Conservation (phyloP, 64 coral and sea anemone species). For the Montipora sp. region DNA sequence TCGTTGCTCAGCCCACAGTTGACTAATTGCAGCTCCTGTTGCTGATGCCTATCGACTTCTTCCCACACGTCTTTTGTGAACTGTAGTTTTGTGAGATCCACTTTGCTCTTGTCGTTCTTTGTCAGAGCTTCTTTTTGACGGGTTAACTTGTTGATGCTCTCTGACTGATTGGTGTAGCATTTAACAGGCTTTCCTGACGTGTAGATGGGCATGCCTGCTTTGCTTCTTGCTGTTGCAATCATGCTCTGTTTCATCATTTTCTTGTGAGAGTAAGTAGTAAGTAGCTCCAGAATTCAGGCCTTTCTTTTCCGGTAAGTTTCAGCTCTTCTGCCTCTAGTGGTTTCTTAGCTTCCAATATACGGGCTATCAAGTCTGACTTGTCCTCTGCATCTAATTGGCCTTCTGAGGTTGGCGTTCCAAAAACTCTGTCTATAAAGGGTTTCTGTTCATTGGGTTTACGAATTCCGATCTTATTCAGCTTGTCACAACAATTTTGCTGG, state of each 20-base stretch:
- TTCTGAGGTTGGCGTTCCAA: background rate
- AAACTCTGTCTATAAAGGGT: background rate
- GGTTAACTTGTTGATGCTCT: conserved; percentile 33
- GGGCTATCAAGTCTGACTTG: background rate
- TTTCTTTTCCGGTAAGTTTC: background rate
- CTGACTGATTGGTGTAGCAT: conserved; percentile 39
- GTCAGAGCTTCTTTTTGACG: background rate
- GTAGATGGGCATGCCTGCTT: conserved; percentile 17
- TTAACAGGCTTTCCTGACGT: background rate
- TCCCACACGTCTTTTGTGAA: conserved; percentile 51
- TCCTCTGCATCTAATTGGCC: background rate
- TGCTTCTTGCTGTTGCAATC: conserved; percentile 5
- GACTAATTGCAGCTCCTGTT: conserved; percentile 22
- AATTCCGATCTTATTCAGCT: background rate
- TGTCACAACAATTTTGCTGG: background rate
- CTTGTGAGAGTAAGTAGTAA: background rate
- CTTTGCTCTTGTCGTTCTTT: conserved; percentile 21
- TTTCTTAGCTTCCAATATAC: background rate
- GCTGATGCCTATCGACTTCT: conserved; percentile 30
- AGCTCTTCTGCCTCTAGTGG: background rate
- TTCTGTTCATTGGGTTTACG: background rate
- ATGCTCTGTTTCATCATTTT: conserved; percentile 18
- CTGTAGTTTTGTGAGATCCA: conserved; percentile 9
- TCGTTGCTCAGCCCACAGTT: conserved; percentile 47
- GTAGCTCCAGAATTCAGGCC: conserved; percentile 27